These are phyloP conservation scores for Spilarctia lutea DNA, from an alignment of 2,888 invertebrate species.

Conservation along the genomic window DNA sequence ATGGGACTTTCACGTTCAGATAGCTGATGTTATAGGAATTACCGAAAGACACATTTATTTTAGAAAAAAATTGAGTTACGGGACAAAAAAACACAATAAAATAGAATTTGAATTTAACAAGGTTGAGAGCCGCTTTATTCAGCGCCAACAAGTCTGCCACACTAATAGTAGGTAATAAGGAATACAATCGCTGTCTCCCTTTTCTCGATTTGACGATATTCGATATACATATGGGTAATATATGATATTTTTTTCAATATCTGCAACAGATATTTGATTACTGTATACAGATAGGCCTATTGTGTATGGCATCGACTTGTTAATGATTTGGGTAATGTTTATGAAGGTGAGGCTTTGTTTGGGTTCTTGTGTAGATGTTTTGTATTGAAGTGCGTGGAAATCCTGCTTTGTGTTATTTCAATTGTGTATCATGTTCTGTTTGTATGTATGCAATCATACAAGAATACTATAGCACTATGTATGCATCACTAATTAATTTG, in stretches of 20 bases:
- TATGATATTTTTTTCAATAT: not conserved
- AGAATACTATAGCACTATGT: not conserved
- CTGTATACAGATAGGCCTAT: conserved; percentile 9
- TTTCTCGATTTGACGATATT: not conserved
- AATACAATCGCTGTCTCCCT: not conserved
- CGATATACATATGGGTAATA: not conserved
- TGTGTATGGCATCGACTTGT: not conserved
- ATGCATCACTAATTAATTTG: not conserved
- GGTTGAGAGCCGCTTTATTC: not conserved
- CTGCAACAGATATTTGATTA: conserved; percentile 7
- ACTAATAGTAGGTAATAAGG: not conserved
- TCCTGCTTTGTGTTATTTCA: not conserved
- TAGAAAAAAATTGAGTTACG: too few species aligned
- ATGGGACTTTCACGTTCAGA: too few species aligned
- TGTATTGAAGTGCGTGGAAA: not conserved
- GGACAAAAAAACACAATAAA: too few species aligned
- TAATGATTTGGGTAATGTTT: conserved; percentile 8
- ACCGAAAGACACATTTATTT: too few species aligned
- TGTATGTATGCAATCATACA: not conserved
- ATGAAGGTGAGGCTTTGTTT: not conserved
- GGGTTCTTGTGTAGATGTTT: not conserved
- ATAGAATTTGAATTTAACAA: not conserved
- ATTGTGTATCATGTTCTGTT: not conserved
- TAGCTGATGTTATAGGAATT: too few species aligned
- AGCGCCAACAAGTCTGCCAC: conserved; percentile 10